Base-by-base conservation (phyloP, 2,888 invertebrate species). In the Amiota communis region DNA sequence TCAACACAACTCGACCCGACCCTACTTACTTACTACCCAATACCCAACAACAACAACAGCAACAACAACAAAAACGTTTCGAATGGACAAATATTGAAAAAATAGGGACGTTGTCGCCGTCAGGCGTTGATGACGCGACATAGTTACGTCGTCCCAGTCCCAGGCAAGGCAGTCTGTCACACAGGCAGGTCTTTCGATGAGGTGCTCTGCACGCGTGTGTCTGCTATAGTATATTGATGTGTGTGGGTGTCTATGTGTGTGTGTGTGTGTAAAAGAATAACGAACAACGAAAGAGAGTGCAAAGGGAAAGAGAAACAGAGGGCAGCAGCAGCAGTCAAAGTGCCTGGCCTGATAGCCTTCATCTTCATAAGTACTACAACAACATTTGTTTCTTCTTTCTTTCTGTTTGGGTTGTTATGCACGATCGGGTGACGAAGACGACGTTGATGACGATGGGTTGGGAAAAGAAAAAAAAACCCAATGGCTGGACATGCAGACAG, bases 81-180 rank as follows among this genome's bases (percentile, higher is more conserved):
- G 8, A 36, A 36, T 36, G 36, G 36, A 17, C 63, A 63, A 63
- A 63, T 13, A 63, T 46, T 63, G 63, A 63, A 63, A 63, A 63
- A 63, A 63, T 63, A 63, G 63, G 63, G 63, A 63, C 63, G 36
- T 23, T 0, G 46, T 46, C 0, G 61, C 61, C 23, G 46, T 17
- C 12, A n/a, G 59, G 23, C 12, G 8, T 6, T 59, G 59, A 11
- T 11, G 57, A 11, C 20, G 63, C 63, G 63, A 63, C 63, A 63
- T 36, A 36, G 36, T 36, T 36, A 36, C 36, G 36, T 36, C 6
- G 36, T 36, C 36, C 36, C 36, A 36, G 36, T 6, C 36, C 36
- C 36, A 63, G 53, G 53, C 53, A 53, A n/a, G 8, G 2, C 36
- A 23, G 23, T 23, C 23, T 2, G 36, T 6, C 36, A 36, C 36